Conservation (phyloP, 35 echinoderm and acorn worm genomes). For the Ptychodera flava region DNA sequence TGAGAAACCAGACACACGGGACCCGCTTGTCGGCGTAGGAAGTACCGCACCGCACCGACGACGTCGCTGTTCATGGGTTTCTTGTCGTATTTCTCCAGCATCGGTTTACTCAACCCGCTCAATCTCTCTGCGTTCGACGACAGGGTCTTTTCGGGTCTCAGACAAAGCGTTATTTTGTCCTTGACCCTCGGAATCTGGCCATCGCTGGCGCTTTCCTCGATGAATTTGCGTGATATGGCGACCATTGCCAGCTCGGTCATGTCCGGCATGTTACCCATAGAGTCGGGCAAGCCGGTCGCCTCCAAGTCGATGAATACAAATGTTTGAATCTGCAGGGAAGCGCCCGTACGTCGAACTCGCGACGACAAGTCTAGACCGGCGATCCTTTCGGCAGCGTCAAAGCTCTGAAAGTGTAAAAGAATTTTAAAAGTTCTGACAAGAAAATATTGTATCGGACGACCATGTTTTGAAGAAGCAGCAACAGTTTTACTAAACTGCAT, state of each 20-base stretch:
- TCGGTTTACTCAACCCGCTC: not conserved
- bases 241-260: not conserved
- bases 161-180: not conserved
- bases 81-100: not conserved
- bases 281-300: not conserved
- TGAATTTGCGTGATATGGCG: not conserved
- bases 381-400: no score
- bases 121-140: not conserved
- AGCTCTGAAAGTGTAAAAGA: no score
- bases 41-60: not conserved
- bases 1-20: not conserved
- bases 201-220: not conserved
- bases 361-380: no score
- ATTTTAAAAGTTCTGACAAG: no score
- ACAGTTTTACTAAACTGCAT: no score
- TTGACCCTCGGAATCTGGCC: not conserved
- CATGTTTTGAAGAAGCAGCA: no score
- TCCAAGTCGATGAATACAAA: not conserved
- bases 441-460: no score
- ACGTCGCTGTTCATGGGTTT: not conserved
- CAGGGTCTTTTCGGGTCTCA: not conserved
- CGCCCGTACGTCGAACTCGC: no score
- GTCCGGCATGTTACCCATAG: not conserved
- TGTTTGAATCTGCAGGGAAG: no score
- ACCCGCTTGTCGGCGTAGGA: not conserved